Base-by-base conservation (phyloP, 2,888 invertebrate species). In the Thymelicus acteon region DNA sequence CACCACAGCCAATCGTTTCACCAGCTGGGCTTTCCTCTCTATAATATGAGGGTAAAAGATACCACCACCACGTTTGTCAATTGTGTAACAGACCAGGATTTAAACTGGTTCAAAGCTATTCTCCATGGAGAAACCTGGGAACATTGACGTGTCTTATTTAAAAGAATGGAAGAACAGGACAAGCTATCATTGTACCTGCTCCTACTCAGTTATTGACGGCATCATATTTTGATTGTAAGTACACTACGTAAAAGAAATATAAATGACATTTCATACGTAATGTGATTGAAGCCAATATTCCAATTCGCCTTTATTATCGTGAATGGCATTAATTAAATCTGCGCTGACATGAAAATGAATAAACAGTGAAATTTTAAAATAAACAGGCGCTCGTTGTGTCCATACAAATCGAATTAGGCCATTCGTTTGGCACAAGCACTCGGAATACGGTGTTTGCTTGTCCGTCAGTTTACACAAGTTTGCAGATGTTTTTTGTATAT, bases 331-430 rank as follows among this genome's bases (percentile, higher is more conserved):
- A 62, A 68, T 68, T 68, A 48, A 62, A 68, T 68, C 67, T 24
- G 54, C 49, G 48, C 49, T 58, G 40, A 52, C 60, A 68, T 61
- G 52, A 60, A 67, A 61, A 67, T 61, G 67, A 58, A 58, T 58
- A 58, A 37, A 58, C 47, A 47, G 1, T 37, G 63, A 49, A 49
- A 63, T 72, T 73, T 68, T 66, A 72, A 70, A 70, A 72, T 63
- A 72, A 74, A 75, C 72, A 72, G 68, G 44, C 12, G 12, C 60
- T 75, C 75, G 78, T 68, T 67, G 75, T 79, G 67, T 67, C 67
- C 67, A 61, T 68, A 61, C 54, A 68, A 68, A 68, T 68, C 61
- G 61, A 68, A 61, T 68, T 61, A 68, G 61, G 40, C 67, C 44
- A 68, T 67, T 68, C 68, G 68, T 68, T 61, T 60, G 52, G 12